Evolutionary conservation across 2,113 vertebrate genomes (phyloP), one percentile per base, ranked within the genome.

Genomic region (Prunella himalayana): DNA sequence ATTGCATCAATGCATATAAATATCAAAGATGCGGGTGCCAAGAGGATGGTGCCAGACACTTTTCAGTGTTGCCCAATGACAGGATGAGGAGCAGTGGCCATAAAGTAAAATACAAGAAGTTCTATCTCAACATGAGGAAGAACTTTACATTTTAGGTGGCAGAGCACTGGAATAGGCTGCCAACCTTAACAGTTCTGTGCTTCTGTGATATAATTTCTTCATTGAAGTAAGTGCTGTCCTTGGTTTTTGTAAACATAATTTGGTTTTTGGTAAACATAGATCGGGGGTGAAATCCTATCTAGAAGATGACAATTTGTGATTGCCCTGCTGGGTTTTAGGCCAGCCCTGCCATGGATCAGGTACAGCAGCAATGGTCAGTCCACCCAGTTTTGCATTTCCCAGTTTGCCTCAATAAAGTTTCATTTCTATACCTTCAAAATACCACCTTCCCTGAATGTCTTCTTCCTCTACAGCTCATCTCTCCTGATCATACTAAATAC

Each of bases 341-440:
- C 57, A 64, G 0, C 17, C 15, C n/a, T 63, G 23, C 31, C 0
- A 1, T 31, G 21, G 28, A 18, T 9, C 45, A 51, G 30, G 4
- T 41, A 31, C 4, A 85, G n/a, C 3, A 2, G 39, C 39, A 60
- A 13, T 33, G 28, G 7, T 60, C 13, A 45, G 31, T 72, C 31
- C 41, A 51, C 39, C 13, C 10, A 30, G 6, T 41, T 60, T 37
- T 41, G 9, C 14, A 3, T 73, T 41, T 80, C 21, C 22, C 15
- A 10, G 5, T 73, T 94, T 77, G 12, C 35, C 42, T 81, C 60
- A 83, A 10, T 45, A 57, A 8, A 0, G 0, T 33, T 82, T 72
- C 3, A 10, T 49, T 64, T 80, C 19, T 37, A 60, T 42, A 27
- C 10, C 11, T 79, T 87, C 31, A 15, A 35, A 39, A 60, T 60